phyloP scores from a whole-genome alignment of 2,113 vertebrate species.

The Melanostigma gelatinosum region DNA sequence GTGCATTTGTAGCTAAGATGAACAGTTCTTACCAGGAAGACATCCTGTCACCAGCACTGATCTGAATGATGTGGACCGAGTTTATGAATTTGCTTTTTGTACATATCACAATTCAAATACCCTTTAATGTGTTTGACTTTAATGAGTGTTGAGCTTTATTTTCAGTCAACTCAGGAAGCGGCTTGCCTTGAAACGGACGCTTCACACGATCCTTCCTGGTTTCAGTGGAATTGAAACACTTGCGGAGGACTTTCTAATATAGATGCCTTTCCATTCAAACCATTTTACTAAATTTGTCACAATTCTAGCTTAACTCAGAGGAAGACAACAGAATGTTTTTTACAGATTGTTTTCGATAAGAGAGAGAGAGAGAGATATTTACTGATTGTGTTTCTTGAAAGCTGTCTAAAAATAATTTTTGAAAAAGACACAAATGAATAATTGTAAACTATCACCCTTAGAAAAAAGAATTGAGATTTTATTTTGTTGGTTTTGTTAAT shows the following conservation, averaged over 20 bases:
- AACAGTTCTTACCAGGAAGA: slow-evolving; percentile 59
- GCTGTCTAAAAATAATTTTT: slow-evolving; percentile 57
- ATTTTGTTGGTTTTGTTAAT: slow-evolving; percentile 50
- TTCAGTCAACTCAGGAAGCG: slow-evolving; percentile 43
- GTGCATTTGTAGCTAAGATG: slow-evolving; percentile 68
- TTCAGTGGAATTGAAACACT: slow-evolving; percentile 29
- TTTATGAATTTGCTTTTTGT: slow-evolving; percentile 68
- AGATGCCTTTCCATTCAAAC: slow-evolving; percentile 61
- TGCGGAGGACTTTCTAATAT: slow-evolving; percentile 26
- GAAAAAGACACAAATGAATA: slow-evolving; percentile 53
- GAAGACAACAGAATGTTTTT: slow-evolving; percentile 81
- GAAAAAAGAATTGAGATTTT: slow-evolving; percentile 60
- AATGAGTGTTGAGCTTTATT: slow-evolving; percentile 17
- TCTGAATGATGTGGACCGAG: slow-evolving; percentile 26
- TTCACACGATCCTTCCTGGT: slow-evolving; percentile 25
- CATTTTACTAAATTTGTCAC: slow-evolving; percentile 61
- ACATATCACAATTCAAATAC: slow-evolving; percentile 68
- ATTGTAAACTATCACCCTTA: slow-evolving; percentile 63
- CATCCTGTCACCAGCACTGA: slow-evolving; percentile 79
- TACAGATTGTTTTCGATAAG: slow-evolving; percentile 81
- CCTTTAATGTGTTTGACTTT: slow-evolving; percentile 48
- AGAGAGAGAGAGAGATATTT: slow-evolving; percentile 65
- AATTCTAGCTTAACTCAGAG: slow-evolving; percentile 68
- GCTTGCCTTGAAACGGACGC: neutral
- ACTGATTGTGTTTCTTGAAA: slow-evolving; percentile 76